Conservation (phyloP, 2,113 vertebrate species). For the Archocentrus centrarchus region DNA sequence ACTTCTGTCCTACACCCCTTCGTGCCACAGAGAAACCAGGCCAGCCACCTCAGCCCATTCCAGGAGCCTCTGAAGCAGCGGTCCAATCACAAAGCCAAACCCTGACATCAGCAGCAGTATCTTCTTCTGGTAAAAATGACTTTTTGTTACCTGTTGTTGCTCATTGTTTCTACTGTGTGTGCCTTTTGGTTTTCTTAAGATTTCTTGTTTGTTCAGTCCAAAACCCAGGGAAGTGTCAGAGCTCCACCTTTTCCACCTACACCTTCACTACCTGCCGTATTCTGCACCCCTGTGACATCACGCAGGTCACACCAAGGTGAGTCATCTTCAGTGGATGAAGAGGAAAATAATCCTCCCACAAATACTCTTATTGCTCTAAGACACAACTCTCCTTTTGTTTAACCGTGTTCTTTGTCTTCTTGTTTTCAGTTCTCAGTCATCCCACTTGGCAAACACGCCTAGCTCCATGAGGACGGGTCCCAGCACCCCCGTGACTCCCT, state of each 20-base stretch:
- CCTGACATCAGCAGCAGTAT: slow-evolving; percentile 54
- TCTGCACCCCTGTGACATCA: slow-evolving; percentile 93
- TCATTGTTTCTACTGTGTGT: neutral
- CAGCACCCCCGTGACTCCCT: slow-evolving; percentile 86
- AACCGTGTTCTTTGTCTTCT: neutral
- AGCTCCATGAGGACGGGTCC: slow-evolving; percentile 82
- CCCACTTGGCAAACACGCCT: slow-evolving; percentile 76
- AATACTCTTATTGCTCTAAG: neutral
- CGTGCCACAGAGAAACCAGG: neutral
- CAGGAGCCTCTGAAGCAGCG: slow-evolving; percentile 38
- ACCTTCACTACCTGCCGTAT: slow-evolving; percentile 97
- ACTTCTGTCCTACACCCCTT: neutral
- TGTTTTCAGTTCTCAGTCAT: slow-evolving; percentile 63
- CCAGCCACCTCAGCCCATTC: slow-evolving; percentile 30
- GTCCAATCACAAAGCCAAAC: slow-evolving; percentile 74
- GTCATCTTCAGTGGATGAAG: neutral
- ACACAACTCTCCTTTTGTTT: neutral
- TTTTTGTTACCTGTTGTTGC: neutral
- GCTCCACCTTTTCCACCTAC: slow-evolving; percentile 94
- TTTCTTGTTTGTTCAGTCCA: slow-evolving; percentile 76
- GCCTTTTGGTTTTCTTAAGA: neutral
- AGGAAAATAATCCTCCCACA: neutral
- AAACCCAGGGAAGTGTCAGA: slow-evolving; percentile 94
- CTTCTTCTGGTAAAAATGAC: slow-evolving; percentile 58
- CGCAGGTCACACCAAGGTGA: slow-evolving; percentile 94